Evolutionary conservation across 2,888 invertebrate genomes (phyloP).

Genomic region (Metalampra italica): DNA sequence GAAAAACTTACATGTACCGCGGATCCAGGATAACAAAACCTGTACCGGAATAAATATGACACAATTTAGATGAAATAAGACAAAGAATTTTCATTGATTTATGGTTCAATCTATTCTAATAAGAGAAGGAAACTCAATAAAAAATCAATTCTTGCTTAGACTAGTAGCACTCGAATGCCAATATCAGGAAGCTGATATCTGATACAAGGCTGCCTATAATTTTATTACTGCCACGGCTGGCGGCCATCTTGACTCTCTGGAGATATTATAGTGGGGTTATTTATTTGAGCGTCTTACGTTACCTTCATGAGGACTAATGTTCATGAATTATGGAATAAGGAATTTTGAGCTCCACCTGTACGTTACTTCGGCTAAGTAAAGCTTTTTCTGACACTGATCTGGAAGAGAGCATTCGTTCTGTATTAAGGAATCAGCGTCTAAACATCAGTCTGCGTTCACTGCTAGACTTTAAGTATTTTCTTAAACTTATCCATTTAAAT

Average conservation of each 20-base stretch:
- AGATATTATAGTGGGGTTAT: conserved; percentile 30
- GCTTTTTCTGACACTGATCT: background rate
- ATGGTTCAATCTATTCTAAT: background rate
- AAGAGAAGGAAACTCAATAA: conserved; percentile 16
- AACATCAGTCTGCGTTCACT: too few species aligned
- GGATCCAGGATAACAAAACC: too few species aligned
- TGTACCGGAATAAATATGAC: background rate
- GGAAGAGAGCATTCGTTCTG: too few species aligned
- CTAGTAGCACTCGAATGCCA: conserved; percentile 10
- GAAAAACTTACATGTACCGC: too few species aligned
- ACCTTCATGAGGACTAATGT: conserved; percentile 42
- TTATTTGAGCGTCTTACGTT: conserved; percentile 38
- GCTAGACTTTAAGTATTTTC: too few species aligned
- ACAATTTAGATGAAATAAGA: background rate
- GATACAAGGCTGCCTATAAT: conserved; percentile 27
- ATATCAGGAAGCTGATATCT: conserved; percentile 21
- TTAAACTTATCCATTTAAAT: too few species aligned
- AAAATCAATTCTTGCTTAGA: conserved; percentile 20
- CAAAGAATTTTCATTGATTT: background rate
- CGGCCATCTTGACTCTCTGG: conserved; percentile 20
- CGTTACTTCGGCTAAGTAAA: conserved; percentile 10
- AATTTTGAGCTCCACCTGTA: conserved; percentile 19
- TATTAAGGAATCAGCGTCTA: too few species aligned
- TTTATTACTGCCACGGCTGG: conserved; percentile 24
- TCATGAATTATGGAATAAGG: conserved; percentile 50